Percentiles rank a stretch among this genome's conserved stretches.
phyloP scores from a whole-genome alignment of 2,888 invertebrate species.

The Cephus sareptanus region DNA sequence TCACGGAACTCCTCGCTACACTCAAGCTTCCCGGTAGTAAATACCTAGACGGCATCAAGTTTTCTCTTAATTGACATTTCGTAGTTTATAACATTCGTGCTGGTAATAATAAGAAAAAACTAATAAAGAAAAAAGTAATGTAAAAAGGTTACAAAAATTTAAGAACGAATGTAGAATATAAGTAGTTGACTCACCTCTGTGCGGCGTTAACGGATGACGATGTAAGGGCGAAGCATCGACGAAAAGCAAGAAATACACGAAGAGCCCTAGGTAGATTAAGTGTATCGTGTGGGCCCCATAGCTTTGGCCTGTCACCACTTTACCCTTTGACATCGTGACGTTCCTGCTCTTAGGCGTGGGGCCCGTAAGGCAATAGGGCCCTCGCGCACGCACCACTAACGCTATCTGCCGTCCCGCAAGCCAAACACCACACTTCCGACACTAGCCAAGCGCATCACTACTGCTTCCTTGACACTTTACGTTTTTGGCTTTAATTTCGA shows the following conservation, averaged over 20 bases:
- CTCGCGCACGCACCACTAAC: conserved; percentile 41
- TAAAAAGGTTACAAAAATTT: conserved; percentile 7
- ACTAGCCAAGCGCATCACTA: conserved; percentile 53
- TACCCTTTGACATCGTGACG: conserved; percentile 34
- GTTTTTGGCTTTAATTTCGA: neutral
- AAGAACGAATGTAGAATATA: neutral
- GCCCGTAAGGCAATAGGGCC: conserved; percentile 51
- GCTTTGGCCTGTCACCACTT: conserved; percentile 5
- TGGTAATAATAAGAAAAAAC: conserved; percentile 15
- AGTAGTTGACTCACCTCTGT: conserved; percentile 48
- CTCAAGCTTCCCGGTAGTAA: neutral
- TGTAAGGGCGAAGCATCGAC: conserved; percentile 54
- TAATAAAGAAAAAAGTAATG: conserved; percentile 3
- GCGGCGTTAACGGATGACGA: conserved; percentile 43
- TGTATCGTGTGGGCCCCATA: conserved; percentile 35
- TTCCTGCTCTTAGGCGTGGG: conserved; percentile 40
- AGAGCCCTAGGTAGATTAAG: conserved; percentile 36
- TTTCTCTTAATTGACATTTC: neutral
- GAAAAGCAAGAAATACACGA: conserved; percentile 38
- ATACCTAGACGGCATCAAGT: neutral
- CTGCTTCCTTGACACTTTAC: neutral
- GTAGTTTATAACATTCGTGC: neutral
- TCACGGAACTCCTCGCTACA: neutral
- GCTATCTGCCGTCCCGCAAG: conserved; percentile 53
- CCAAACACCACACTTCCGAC: conserved; percentile 49